These are phyloP conservation scores for Cylloceria caligata DNA, from an alignment of 2,888 invertebrate species.

Conservation along the genomic window DNA sequence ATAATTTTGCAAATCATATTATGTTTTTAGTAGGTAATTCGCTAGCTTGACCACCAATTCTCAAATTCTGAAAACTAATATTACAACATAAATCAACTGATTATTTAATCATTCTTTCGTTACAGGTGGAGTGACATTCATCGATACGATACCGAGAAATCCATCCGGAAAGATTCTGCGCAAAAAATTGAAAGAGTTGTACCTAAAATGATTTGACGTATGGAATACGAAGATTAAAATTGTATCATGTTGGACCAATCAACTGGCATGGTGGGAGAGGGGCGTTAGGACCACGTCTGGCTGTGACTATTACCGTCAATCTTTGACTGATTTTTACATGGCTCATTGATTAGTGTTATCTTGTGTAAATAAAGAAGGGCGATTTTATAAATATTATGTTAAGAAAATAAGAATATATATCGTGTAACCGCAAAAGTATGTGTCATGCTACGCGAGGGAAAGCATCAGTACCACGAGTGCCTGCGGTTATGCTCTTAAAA, in stretches of 20 bases:
- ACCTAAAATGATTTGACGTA: slow-evolving; percentile 39
- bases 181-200: slow-evolving; percentile 69
- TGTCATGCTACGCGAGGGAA: background rate
- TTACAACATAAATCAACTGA: too few relatives aligned
- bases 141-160: slow-evolving; percentile 67
- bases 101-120: too few relatives aligned
- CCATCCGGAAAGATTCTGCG: slow-evolving; percentile 68
- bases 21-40: too few relatives aligned
- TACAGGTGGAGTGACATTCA: slow-evolving; percentile 77
- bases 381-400: slow-evolving; percentile 3
- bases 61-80: background rate
- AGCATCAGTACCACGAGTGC: background rate
- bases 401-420: background rate
- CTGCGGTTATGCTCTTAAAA: background rate
- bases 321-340: slow-evolving; percentile 33
- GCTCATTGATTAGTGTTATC: slow-evolving; percentile 36
- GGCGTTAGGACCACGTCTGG: background rate
- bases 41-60: background rate
- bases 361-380: slow-evolving; percentile 52
- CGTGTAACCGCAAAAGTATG: background rate
- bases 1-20: too few relatives aligned
- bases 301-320: background rate
- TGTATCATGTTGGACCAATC: background rate
- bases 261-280: background rate
- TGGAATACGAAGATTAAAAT: background rate